A percentile compares a stretch with the other conserved stretches of the same genome.
These are phyloP conservation scores for Maniola jurtina DNA, from an alignment of 1,140 invertebrate species.

Conservation along the genomic window DNA sequence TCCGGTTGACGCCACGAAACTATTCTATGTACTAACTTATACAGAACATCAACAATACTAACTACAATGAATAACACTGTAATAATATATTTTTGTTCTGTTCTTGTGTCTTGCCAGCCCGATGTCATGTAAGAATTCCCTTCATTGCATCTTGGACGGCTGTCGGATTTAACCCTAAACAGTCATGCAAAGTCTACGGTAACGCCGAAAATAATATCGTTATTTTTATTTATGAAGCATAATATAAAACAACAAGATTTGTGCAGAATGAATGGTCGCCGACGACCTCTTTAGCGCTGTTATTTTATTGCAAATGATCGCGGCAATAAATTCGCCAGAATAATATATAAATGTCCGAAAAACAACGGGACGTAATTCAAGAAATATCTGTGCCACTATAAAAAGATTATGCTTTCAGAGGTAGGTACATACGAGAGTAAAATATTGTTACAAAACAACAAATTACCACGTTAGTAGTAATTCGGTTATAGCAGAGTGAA, in stretches of 20 bases:
- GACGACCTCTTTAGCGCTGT: constrained; percentile 54
- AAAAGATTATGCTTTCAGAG: constrained; percentile 31
- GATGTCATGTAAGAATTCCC: background rate
- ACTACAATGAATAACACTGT: background rate
- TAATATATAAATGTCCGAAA: constrained; percentile 43
- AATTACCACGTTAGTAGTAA: no score
- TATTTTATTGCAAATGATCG: constrained; percentile 55
- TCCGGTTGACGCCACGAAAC: no score
- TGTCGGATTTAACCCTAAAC: constrained; percentile 11
- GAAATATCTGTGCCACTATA: constrained; percentile 57
- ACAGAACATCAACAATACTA: no score
- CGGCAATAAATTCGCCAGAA: constrained; percentile 57
- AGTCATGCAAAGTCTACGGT: constrained; percentile 19
- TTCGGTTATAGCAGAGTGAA: no score
- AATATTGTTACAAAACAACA: no score
- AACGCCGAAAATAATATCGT: constrained; percentile 32
- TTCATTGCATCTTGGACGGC: background rate
- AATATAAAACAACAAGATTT: constrained; percentile 43
- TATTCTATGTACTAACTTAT: no score
- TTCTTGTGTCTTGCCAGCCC: background rate
- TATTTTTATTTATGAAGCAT: constrained; percentile 24
- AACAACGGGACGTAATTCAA: constrained; percentile 48
- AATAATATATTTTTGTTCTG: background rate
- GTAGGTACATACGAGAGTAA: background rate
- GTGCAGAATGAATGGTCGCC: constrained; percentile 48